Percentiles rank a stretch among this genome's conserved stretches.
Conservation (phyloP, 2,888 invertebrate species). For the Eupithecia tripunctaria region DNA sequence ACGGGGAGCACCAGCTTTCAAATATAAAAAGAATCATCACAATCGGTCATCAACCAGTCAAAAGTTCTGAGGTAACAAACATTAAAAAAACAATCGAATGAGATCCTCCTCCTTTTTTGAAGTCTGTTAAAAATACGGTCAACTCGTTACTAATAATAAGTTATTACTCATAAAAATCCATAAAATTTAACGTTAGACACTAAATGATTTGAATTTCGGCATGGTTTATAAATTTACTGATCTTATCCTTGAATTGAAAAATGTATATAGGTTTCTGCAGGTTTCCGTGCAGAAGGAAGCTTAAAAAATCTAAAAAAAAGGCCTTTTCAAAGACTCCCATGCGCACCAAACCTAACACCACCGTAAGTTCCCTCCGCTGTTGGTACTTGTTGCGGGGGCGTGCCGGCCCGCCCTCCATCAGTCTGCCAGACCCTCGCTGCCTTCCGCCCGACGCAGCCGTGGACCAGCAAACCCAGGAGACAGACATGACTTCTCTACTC, state of each 20-base stretch:
- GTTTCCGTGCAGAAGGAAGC: neutral
- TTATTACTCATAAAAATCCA: no score
- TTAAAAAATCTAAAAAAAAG: neutral
- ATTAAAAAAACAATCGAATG: no score
- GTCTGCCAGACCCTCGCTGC: conserved; percentile 7
- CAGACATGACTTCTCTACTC: conserved; percentile 72
- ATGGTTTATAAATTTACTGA: neutral
- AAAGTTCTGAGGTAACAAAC: no score
- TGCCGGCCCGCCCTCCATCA: conserved; percentile 46
- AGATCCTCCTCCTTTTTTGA: no score
- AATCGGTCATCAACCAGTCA: no score
- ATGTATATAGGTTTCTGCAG: neutral
- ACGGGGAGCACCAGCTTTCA: no score
- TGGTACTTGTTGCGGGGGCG: conserved; percentile 77
- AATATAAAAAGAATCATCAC: no score
- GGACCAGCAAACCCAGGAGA: conserved; percentile 15
- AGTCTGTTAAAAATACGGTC: no score
- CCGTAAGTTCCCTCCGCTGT: conserved; percentile 26
- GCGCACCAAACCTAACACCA: conserved; percentile 30
- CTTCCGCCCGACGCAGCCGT: conserved; percentile 14
- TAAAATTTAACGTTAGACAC: no score
- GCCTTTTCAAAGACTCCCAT: neutral
- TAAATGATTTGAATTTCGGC: neutral
- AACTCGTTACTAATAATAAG: no score
- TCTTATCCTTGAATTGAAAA: neutral